Base-by-base conservation (phyloP, 1,140 invertebrate genomes). In the Aphis craccivora region DNA sequence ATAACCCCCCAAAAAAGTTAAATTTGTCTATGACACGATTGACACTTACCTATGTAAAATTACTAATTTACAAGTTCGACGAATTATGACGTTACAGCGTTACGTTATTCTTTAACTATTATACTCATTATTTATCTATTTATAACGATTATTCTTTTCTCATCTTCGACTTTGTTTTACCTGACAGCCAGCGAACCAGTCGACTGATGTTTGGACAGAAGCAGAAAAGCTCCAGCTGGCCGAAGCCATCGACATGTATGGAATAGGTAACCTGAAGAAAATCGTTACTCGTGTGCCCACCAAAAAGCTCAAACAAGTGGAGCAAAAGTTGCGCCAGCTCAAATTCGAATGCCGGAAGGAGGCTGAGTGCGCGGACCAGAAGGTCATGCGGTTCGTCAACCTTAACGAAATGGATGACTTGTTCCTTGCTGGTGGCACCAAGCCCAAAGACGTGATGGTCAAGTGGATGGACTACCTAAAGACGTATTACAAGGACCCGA, bases 171-270 rank as follows among this genome's bases (percentile, higher is more conserved):
- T 76, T 76, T 76, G 0, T 76, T n/a, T 76, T 76, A 4, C 4
- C 1, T 18, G 14, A 14, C 30, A 67, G 60, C 11, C 30, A 4
- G 30, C 4, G 5, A 6, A 14, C 14, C 30, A 14, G 14, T 14
- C 30, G 30, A 0, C 6, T 6, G 25, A n/a, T 6, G 40, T 45
- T 9, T 93, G 91, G 91, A 93, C 76, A 0, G 81, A 84, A 55
- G 5, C 30, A 11, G 91, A 93, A 25, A 93, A 93, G n/a, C 35
- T 86, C 6, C 91, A 86, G 35, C 14, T 93, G 37, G 91, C 91
- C 14, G 91, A 93, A 37, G 91, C 91, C 35, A 93, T 93, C 48
- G 91, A 93, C 48, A 86, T 93, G 91, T 93, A n/a, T 20, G 91
- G 91, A 20, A 18, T 43, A 14, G 1, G 0, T 3, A 83, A 93